phyloP scores from a whole-genome alignment of 2,888 invertebrate genomes.

The Serrognathus titanus region DNA sequence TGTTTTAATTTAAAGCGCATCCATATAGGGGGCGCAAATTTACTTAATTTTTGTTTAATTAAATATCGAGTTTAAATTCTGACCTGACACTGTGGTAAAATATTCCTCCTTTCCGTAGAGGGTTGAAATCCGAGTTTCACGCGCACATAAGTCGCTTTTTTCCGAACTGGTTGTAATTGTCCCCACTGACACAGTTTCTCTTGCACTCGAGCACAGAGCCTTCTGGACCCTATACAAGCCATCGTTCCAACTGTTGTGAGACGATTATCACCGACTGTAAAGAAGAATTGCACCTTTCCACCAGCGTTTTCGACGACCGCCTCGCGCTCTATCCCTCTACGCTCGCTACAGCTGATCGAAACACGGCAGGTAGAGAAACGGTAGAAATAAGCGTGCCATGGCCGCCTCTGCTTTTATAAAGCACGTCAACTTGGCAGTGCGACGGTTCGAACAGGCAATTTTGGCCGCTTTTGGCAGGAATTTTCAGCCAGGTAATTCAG shows the following conservation, averaged over 20 bases:
- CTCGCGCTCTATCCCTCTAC: constrained; percentile 15
- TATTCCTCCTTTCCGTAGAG: constrained; percentile 40
- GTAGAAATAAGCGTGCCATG: background rate
- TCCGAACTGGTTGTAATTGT: constrained; percentile 62
- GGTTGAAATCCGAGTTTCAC: constrained; percentile 63
- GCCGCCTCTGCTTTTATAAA: constrained; percentile 3
- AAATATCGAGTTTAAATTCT: constrained; percentile 17
- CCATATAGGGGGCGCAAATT: background rate
- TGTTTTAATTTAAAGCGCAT: no score
- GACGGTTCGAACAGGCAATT: constrained; percentile 48
- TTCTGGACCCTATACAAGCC: constrained; percentile 80
- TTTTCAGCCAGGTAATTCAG: constrained; percentile 51
- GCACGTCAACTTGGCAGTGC: constrained; percentile 40
- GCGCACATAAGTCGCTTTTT: constrained; percentile 64
- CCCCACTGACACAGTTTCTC: constrained; percentile 80
- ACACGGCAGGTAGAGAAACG: background rate
- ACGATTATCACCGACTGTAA: constrained; percentile 32
- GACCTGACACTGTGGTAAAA: constrained; percentile 50
- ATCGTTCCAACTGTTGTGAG: constrained; percentile 74
- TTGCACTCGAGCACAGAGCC: constrained; percentile 76
- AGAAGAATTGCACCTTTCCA: constrained; percentile 33
- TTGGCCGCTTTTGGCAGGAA: constrained; percentile 42
- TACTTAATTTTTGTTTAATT: background rate
- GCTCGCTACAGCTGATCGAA: constrained; percentile 18
- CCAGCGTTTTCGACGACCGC: constrained; percentile 23